Conservation (phyloP, 2,797 vertebrate species). For the Lindbergichthys nudifrons region DNA sequence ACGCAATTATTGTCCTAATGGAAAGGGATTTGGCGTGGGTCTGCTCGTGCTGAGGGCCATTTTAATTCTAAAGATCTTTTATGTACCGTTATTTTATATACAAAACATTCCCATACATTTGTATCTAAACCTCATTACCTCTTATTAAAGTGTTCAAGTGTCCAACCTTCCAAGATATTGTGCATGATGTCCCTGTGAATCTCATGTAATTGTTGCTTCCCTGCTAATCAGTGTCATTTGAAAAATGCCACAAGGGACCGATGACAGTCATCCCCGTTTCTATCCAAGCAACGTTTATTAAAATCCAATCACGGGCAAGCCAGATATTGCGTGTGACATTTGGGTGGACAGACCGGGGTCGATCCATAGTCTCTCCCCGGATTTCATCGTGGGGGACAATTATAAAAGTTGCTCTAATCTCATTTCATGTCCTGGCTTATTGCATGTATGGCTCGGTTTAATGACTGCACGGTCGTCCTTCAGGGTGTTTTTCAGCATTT, state of each 20-base stretch:
- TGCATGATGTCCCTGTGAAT: neutral
- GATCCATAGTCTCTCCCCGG: constrained; percentile 23
- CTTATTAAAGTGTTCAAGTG: neutral
- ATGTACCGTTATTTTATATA: neutral
- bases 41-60: too few relatives aligned
- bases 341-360: constrained; percentile 31
- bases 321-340: constrained; percentile 54
- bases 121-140: neutral
- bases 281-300: constrained; percentile 41
- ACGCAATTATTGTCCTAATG: too few relatives aligned
- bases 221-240: constrained; percentile 43
- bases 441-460: constrained; percentile 19
- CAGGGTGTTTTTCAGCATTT: constrained; percentile 11
- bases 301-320: constrained; percentile 52
- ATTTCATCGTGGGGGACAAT: constrained; percentile 43
- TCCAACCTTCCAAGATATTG: neutral
- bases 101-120: neutral
- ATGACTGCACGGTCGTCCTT: constrained; percentile 34
- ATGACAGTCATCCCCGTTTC: constrained; percentile 24
- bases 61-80: too few relatives aligned
- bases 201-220: constrained; percentile 18
- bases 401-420: constrained; percentile 46
- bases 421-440: constrained; percentile 28
- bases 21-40: too few relatives aligned
- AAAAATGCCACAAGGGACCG: constrained; percentile 46